Conservation (phyloP, 1,140 invertebrate species). For the Drosophila kepulauana region DNA sequence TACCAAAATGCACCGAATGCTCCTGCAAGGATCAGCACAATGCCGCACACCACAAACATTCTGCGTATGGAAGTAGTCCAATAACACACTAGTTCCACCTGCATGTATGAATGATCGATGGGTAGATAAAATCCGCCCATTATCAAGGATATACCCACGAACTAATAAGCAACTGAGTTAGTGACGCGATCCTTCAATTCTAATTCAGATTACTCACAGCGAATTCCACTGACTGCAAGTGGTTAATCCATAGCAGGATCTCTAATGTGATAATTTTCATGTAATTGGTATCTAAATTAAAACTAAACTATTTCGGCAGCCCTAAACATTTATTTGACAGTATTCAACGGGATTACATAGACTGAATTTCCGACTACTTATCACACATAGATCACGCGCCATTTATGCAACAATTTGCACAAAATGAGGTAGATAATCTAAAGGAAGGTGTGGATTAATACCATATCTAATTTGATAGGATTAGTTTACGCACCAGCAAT, state of each 20-base stretch:
- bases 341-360: not conserved
- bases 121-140: not conserved
- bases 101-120: not conserved
- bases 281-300: not conserved
- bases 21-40: not conserved
- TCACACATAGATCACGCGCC: not conserved
- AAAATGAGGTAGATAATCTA: not conserved
- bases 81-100: not conserved
- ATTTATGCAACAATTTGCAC: not conserved
- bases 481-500: not conserved
- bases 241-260: slow-evolving; percentile 4
- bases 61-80: not conserved
- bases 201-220: not conserved
- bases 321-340: not conserved
- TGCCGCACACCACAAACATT: not conserved
- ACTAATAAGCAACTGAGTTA: not conserved
- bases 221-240: not conserved
- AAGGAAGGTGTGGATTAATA: not conserved
- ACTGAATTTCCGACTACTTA: no score
- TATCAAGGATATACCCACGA: not conserved
- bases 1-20: not conserved
- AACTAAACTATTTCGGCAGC: not conserved
- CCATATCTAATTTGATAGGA: no score
- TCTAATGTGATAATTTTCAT: not conserved
- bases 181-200: not conserved